Conservation (phyloP, 2,113 vertebrate species). For the Indicator maculatus region DNA sequence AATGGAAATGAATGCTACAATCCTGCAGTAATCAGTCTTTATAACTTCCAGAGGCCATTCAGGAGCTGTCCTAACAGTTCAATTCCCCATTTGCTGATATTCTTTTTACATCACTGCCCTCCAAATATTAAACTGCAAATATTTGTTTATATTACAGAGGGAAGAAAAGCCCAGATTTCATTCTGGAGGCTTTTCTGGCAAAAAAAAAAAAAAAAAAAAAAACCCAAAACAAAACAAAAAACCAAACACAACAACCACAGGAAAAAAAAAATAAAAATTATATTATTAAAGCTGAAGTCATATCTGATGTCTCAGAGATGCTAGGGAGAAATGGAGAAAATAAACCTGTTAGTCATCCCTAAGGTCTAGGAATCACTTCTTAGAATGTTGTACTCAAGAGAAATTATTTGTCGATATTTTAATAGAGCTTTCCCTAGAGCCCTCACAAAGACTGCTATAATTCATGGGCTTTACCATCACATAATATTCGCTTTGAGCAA, state of each 20-base stretch:
- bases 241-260: no score
- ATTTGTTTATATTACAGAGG: background rate
- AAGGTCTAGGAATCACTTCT: background rate
- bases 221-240: no score
- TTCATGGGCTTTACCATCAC: background rate
- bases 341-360: background rate
- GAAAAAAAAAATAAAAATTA: fast-evolving
- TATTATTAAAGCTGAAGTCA: background rate
- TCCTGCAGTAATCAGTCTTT: background rate
- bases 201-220: fast-evolving
- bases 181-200: background rate
- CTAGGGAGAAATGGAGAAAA: background rate
- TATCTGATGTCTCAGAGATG: background rate
- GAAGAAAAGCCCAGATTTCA: background rate
- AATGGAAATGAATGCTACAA: background rate
- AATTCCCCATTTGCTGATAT: background rate
- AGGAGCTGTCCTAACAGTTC: background rate
- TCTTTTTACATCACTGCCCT: background rate
- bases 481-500: background rate
- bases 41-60: background rate
- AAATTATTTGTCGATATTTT: background rate
- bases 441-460: background rate
- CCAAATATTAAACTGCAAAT: background rate
- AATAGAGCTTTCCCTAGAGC: background rate
- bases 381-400: background rate